Percentiles rank a stretch among this genome's conserved stretches.
Evolutionary conservation across 2,797 vertebrate species (phyloP).

Genomic region (Malurus splendens): DNA sequence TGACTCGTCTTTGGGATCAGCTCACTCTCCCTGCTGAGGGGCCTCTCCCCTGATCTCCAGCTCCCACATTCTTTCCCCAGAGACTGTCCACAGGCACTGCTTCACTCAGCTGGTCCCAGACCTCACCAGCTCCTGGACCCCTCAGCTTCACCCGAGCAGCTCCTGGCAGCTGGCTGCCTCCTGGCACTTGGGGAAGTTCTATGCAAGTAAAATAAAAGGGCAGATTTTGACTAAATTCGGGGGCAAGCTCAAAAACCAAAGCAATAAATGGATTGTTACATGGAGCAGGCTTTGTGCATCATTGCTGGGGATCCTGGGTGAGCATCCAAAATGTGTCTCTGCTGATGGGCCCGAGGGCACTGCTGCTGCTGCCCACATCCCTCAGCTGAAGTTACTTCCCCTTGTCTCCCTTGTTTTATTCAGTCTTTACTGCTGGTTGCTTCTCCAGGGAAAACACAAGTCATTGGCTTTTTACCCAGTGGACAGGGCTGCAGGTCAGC

Average conservation of each 20-base stretch:
- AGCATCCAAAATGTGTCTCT: rapidly evolving
- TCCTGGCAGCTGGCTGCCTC: background rate
- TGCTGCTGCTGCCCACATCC: background rate
- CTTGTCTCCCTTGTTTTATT: background rate
- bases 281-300: background rate
- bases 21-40: background rate
- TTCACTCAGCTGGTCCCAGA: background rate
- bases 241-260: background rate
- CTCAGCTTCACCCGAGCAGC: rapidly evolving
- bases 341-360: background rate
- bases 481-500: background rate
- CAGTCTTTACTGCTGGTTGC: background rate
- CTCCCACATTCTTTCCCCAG: background rate
- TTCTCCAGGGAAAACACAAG: background rate
- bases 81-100: background rate
- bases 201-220: background rate
- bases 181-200: rapidly evolving
- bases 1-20: rapidly evolving
- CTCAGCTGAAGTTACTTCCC: background rate
- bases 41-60: background rate
- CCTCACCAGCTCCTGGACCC: rapidly evolving
- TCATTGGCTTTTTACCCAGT: background rate
- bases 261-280: background rate
- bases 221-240: too few relatives aligned
- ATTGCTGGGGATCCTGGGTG: background rate